phyloP scores from a whole-genome alignment of 2,888 invertebrate genomes.

The Oegoconia quadripuncta region DNA sequence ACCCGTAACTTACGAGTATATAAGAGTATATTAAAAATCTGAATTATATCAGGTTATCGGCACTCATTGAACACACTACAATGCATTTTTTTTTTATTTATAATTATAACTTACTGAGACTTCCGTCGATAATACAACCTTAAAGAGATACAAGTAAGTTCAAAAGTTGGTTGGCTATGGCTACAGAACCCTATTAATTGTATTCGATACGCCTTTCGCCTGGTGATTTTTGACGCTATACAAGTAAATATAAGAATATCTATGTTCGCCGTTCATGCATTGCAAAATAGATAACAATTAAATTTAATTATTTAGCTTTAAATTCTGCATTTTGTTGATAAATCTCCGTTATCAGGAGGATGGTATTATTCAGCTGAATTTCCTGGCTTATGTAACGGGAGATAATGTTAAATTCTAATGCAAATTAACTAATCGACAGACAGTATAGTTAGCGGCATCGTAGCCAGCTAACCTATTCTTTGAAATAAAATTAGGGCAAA shows the following conservation, averaged over 20 bases:
- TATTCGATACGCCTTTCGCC: too few species aligned
- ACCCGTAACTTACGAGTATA: too few species aligned
- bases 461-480: constrained; percentile 38
- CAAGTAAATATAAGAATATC: not conserved
- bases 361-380: constrained; percentile 31
- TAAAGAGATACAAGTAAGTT: too few species aligned
- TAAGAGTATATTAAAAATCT: too few species aligned
- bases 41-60: too few species aligned
- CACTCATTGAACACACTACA: too few species aligned
- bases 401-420: constrained; percentile 33
- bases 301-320: constrained; percentile 15
- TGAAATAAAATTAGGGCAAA: constrained; percentile 19
- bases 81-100: too few species aligned
- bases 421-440: constrained; percentile 32
- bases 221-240: too few species aligned
- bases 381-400: constrained; percentile 47
- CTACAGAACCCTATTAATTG: too few species aligned
- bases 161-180: too few species aligned
- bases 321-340: constrained; percentile 28
- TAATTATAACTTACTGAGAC: too few species aligned
- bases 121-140: too few species aligned
- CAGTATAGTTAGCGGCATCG: constrained; percentile 50
- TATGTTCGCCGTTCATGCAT: not conserved
- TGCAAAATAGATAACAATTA: constrained; percentile 15
- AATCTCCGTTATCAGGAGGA: constrained; percentile 41